phyloP scores from a whole-genome alignment of 2,113 vertebrate species.

The Carassius auratus region DNA sequence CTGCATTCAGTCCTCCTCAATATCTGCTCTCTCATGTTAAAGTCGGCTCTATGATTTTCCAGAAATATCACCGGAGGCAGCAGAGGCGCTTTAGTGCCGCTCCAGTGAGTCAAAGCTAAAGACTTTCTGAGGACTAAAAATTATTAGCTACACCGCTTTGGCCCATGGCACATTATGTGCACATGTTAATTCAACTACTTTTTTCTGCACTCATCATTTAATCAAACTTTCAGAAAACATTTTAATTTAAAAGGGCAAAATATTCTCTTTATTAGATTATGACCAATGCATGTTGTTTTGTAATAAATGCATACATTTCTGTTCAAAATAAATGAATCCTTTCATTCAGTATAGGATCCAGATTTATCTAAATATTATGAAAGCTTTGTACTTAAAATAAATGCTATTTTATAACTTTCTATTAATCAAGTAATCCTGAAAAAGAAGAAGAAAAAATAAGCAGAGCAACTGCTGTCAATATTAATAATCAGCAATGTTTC shows the following conservation, averaged over 20 bases:
- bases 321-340: neutral
- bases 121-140: neutral
- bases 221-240: neutral
- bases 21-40: neutral
- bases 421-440: neutral
- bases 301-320: neutral
- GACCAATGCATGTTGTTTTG: neutral
- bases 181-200: neutral
- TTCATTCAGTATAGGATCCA: neutral
- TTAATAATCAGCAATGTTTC: neutral
- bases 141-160: neutral
- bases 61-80: neutral
- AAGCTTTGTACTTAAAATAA: neutral
- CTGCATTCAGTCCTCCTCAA: neutral
- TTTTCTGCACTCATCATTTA: neutral
- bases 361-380: neutral
- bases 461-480: neutral
- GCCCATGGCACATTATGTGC: too few species aligned
- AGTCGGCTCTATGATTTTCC: neutral
- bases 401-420: neutral
- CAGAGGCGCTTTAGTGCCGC: conserved; percentile 2
- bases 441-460: neutral
- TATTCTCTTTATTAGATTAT: neutral
- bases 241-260: neutral
- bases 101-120: conserved; percentile 8